A percentile compares a stretch with the other conserved stretches of the same genome.
Evolutionary conservation across 2,888 invertebrate species (phyloP).

Genomic region (Hetaerina titia): DNA sequence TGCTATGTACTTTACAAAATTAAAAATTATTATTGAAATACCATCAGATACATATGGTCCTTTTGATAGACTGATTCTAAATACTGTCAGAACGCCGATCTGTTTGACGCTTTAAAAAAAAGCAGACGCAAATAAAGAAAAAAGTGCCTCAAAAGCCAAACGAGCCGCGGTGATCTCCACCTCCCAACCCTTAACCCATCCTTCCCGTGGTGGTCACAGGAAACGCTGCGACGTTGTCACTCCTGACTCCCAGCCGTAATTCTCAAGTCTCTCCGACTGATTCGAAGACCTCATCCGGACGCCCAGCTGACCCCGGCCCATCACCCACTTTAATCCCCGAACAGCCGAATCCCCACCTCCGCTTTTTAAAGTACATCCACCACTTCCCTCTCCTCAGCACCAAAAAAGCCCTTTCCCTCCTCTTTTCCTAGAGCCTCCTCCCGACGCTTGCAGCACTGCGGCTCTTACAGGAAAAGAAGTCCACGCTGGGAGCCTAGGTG

Average conservation of each 20-base stretch:
- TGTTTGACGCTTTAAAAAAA: too few relatives aligned
- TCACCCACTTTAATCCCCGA: constrained; percentile 13
- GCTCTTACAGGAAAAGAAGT: background rate
- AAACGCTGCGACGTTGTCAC: background rate
- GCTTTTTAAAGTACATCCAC: background rate
- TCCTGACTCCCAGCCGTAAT: constrained; percentile 25
- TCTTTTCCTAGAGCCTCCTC: background rate
- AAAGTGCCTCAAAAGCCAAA: too few relatives aligned
- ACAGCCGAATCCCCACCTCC: background rate
- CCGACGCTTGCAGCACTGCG: constrained; percentile 18
- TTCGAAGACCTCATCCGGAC: constrained; percentile 16
- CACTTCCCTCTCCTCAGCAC: background rate
- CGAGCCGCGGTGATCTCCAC: too few relatives aligned
- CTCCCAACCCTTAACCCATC: too few relatives aligned
- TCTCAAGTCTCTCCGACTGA: background rate
- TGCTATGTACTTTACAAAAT: too few relatives aligned
- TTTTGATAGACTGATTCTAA: too few relatives aligned
- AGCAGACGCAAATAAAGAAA: too few relatives aligned
- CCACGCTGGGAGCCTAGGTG: background rate
- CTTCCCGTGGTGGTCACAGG: background rate
- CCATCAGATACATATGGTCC: too few relatives aligned
- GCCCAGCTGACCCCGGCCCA: background rate
- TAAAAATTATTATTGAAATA: too few relatives aligned
- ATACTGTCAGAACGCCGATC: too few relatives aligned
- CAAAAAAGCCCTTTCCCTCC: background rate